These are phyloP conservation scores for Elegia similella DNA, from an alignment of 2,888 invertebrate species.

Conservation along the genomic window DNA sequence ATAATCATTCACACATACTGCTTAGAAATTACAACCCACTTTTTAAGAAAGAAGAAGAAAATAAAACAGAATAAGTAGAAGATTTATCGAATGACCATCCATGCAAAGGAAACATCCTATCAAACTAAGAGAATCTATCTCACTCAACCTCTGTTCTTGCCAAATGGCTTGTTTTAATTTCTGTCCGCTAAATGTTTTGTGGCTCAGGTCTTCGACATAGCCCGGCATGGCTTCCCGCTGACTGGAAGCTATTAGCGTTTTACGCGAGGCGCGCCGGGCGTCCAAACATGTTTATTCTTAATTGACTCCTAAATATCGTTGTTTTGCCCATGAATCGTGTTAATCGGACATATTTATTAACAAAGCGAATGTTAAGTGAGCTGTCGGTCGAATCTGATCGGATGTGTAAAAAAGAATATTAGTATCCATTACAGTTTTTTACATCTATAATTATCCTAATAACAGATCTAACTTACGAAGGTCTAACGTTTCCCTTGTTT, in stretches of 20 bases:
- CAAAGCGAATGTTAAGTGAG: constrained; percentile 49
- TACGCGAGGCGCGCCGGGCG: constrained; percentile 63
- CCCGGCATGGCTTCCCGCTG: constrained; percentile 67
- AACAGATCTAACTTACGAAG: too few relatives aligned
- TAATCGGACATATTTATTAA: constrained; percentile 69
- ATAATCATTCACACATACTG: too few relatives aligned
- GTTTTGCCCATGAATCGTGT: constrained; percentile 70
- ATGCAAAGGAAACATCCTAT: too few relatives aligned
- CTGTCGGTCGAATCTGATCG: constrained; percentile 33
- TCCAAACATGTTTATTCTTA: constrained; percentile 66
- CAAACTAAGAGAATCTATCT: too few relatives aligned
- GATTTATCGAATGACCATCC: too few relatives aligned
- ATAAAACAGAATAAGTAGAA: too few relatives aligned
- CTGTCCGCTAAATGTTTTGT: neutral
- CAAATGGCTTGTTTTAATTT: constrained; percentile 19
- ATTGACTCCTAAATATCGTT: constrained; percentile 75
- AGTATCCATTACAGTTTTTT: neutral
- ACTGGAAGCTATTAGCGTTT: constrained; percentile 65
- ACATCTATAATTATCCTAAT: too few relatives aligned
- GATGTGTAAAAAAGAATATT: neutral
- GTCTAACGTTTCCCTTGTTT: too few relatives aligned
- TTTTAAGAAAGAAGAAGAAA: too few relatives aligned
- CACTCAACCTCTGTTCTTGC: too few relatives aligned
- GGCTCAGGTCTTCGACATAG: constrained; percentile 25
- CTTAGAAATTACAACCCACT: too few relatives aligned